Evolutionary conservation across 2,113 vertebrate genomes (phyloP).

Genomic region (Clarias magur): DNA sequence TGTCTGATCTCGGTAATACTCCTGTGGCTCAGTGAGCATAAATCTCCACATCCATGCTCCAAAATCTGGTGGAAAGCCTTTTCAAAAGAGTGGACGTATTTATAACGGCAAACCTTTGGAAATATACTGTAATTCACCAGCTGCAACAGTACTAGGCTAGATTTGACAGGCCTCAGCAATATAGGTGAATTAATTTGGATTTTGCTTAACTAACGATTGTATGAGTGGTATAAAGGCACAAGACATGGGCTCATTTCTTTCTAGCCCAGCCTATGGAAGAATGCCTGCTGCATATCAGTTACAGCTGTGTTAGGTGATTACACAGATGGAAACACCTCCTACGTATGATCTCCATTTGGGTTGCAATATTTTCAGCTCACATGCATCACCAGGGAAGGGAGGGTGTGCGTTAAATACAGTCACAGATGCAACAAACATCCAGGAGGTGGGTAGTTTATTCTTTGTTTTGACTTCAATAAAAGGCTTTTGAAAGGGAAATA

Average conservation of each 20-base stretch:
- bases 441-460: background rate
- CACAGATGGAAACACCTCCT: background rate
- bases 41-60: background rate
- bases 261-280: background rate
- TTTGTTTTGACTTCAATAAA: background rate
- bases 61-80: background rate
- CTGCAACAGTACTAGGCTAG: background rate
- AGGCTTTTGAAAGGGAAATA: background rate
- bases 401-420: background rate
- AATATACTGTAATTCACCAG: background rate
- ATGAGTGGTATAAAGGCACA: no score
- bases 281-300: background rate
- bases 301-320: background rate
- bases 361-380: background rate
- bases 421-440: background rate
- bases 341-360: background rate
- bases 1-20: no score
- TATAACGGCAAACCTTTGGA: background rate
- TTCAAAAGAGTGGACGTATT: background rate
- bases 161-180: background rate
- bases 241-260: no score
- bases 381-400: background rate
- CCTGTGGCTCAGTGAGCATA: no score
- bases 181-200: background rate
- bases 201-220: no score